Evolutionary conservation across 2,797 vertebrate genomes (phyloP).

Genomic region (Okamejei kenojei): DNA sequence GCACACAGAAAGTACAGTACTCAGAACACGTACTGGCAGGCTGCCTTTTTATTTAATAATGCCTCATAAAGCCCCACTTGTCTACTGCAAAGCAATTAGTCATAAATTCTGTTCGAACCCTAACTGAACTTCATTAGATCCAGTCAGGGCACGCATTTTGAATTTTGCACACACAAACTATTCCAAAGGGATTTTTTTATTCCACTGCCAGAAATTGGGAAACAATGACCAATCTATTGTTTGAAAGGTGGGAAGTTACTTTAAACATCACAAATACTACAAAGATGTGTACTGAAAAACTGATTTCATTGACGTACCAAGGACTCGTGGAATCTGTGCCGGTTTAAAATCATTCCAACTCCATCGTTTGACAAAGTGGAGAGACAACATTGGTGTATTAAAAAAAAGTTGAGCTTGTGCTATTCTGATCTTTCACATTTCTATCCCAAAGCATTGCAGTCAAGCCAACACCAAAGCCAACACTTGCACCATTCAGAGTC

Average conservation of each 20-base stretch:
- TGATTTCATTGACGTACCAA: not conserved
- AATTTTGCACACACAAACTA: not conserved
- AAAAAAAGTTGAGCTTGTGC: not conserved
- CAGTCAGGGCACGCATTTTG: not conserved
- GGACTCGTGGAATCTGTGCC: not conserved
- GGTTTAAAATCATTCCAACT: not conserved
- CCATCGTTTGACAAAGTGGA: not conserved
- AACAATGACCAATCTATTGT: not conserved
- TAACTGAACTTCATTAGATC: not conserved
- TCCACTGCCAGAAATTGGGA: not conserved
- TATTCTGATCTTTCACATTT: not conserved
- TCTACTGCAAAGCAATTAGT: not conserved
- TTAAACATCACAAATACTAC: not conserved
- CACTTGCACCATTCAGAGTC: not conserved
- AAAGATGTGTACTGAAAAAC: not conserved
- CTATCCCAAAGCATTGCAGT: not conserved
- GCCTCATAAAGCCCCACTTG: not conserved
- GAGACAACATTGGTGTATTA: not conserved
- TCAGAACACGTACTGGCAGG: not conserved
- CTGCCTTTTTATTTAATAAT: not conserved
- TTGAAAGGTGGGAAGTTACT: not conserved
- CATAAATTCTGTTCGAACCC: not conserved
- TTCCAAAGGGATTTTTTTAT: slow-evolving; percentile 4
- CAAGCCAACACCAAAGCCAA: not conserved
- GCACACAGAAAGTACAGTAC: slow-evolving; percentile 35